These are phyloP conservation scores for Steatornis caripensis DNA, from an alignment of 2,113 vertebrate genomes.

Conservation along the genomic window DNA sequence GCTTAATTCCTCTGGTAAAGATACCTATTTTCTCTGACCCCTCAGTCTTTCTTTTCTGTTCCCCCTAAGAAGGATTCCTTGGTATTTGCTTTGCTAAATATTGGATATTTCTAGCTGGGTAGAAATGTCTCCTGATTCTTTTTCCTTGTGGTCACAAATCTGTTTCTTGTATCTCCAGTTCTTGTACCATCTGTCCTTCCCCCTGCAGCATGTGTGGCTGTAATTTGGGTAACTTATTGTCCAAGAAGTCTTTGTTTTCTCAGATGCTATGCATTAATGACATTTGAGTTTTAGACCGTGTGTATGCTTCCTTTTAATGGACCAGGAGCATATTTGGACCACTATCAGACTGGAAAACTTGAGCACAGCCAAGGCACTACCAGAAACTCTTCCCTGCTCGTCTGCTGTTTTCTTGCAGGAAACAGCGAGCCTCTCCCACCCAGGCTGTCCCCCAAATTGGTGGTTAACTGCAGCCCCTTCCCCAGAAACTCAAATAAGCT, in stretches of 20 bases:
- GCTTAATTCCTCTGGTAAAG: not conserved
- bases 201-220: constrained; percentile 58
- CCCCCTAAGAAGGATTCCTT: not conserved
- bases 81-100: constrained; percentile 36
- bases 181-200: constrained; percentile 61
- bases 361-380: not conserved
- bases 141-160: constrained; percentile 67
- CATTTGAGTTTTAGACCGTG: not conserved
- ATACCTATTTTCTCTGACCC: not conserved
- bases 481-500: not conserved
- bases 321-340: not conserved
- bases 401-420: not conserved
- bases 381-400: not conserved
- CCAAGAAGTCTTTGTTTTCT: constrained; percentile 62
- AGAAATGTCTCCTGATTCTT: constrained; percentile 54
- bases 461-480: not conserved
- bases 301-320: not conserved
- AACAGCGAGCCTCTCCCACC: not conserved
- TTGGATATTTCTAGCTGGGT: constrained; percentile 44
- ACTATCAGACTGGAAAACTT: not conserved
- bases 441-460: not conserved
- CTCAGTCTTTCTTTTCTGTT: not conserved
- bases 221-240: constrained; percentile 64
- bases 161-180: constrained; percentile 61
- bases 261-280: constrained; percentile 8